Conservation (phyloP, 1,140 invertebrate species). For the Zaprionus inermis region DNA sequence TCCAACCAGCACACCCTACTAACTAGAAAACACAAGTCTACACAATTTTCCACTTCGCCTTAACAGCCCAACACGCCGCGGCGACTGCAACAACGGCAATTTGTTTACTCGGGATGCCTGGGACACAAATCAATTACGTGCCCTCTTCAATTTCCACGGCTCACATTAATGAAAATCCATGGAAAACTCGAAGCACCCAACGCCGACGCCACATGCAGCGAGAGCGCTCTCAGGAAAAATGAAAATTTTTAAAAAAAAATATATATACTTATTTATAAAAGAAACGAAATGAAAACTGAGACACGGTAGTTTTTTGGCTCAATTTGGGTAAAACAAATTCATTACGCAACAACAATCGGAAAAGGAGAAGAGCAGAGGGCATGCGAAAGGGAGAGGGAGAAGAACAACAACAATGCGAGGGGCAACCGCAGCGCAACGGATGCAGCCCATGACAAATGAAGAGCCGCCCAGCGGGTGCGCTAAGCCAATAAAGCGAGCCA, state of each 20-base stretch:
- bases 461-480: slow-evolving; percentile 66
- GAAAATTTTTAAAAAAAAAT: slow-evolving; percentile 11
- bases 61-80: neutral
- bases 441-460: slow-evolving; percentile 68
- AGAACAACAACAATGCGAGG: slow-evolving; percentile 8
- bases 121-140: slow-evolving; percentile 66
- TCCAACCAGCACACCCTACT: neutral
- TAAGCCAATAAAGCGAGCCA: slow-evolving; percentile 66
- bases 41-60: neutral
- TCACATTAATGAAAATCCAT: slow-evolving; percentile 76
- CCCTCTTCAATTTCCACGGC: slow-evolving; percentile 49
- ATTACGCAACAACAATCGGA: slow-evolving; percentile 57
- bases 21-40: neutral
- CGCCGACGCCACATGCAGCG: slow-evolving; percentile 61
- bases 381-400: neutral
- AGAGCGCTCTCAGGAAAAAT: slow-evolving; percentile 8
- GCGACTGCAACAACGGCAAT: slow-evolving; percentile 10
- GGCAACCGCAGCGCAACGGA: slow-evolving; percentile 38
- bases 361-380: neutral
- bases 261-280: slow-evolving; percentile 19
- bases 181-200: too few species aligned
- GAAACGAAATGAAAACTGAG: slow-evolving; percentile 55
- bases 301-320: slow-evolving; percentile 46
- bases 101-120: slow-evolving; percentile 35
- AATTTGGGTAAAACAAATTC: slow-evolving; percentile 69